Evolutionary conservation across 2,113 vertebrate genomes (phyloP).

Genomic region (Neoarius graeffei): DNA sequence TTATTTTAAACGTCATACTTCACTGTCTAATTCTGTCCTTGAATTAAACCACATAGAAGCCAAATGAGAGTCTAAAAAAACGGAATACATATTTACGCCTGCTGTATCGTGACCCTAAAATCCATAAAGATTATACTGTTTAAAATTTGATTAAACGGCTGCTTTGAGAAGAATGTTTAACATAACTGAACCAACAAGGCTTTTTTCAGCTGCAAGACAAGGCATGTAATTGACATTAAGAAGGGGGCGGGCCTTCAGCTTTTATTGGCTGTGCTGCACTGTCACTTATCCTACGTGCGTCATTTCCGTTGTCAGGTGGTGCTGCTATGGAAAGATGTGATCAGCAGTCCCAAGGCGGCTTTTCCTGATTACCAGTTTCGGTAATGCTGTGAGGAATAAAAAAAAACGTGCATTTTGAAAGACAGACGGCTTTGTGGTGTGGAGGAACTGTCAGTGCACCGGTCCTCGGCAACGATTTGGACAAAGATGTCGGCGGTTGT

Average conservation of each 20-base stretch:
- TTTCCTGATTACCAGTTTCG: slow-evolving; percentile 75
- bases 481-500: slow-evolving; percentile 69
- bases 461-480: slow-evolving; percentile 47
- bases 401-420: slow-evolving; percentile 46
- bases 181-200: neutral
- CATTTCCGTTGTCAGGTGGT: slow-evolving; percentile 85
- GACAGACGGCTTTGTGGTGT: slow-evolving; percentile 40
- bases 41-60: neutral
- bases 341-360: slow-evolving; percentile 74
- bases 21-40: neutral
- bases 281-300: slow-evolving; percentile 75
- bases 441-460: slow-evolving; percentile 46
- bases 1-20: neutral
- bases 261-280: slow-evolving; percentile 62
- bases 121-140: neutral
- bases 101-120: neutral
- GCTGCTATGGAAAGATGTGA: slow-evolving; percentile 85
- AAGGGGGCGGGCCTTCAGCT: slow-evolving; percentile 2
- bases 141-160: neutral
- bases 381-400: slow-evolving; percentile 59
- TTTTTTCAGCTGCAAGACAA: neutral
- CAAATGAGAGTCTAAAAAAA: neutral
- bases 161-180: neutral
- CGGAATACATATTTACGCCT: neutral
- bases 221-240: slow-evolving; percentile 14